Evolutionary conservation across 2,797 vertebrate genomes (phyloP), one percentile per base, ranked within the genome.

Genomic region (Ibycter americanus): DNA sequence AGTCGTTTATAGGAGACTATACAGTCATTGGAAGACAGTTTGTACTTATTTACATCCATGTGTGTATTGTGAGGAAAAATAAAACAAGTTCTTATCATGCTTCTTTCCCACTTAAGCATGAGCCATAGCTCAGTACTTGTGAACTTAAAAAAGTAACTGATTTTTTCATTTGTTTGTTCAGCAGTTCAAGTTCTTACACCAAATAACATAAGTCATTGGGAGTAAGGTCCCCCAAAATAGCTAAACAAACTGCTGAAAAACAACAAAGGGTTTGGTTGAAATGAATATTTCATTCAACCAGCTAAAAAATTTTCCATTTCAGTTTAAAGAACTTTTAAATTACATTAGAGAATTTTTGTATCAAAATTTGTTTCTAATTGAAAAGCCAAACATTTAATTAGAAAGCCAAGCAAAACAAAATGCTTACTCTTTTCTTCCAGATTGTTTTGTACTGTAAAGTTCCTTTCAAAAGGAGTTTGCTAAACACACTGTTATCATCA

Each of bases 171-270:
- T 59, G 4, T n/a, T 71, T 84, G 9, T 62, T 88, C n/a, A 71
- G 9, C 11, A 38, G 20, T 66, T 85, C 31, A 89, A 21, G 6
- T 42, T 89, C 12, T 67, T 83, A 65, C 15, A 32, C 6, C 26
- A 83, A 88, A 65, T 27, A 74, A 21, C 5, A 42, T 13, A 42
- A 84, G 62, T 40, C 0, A 11, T 65, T 66, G 54, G 8, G 14
- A 42, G 5, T 56, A 74, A 65, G 1, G 3, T 55, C 8, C 19
- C 6, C 2, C 0, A 0, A 83, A 74, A 21, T 21, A 49, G 6
- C 21, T 72, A 68, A 65, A 9, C 12, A 74, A 67, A 78, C 12
- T 27, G 7, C 40, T 78, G 23, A 46, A 72, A 79, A 81, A 12
- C 1, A 59, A 4, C 9, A n/a, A 25, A 16, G 1, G 0, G 5